Conservation (phyloP, 2,888 invertebrate species). For the Morpho helenor region DNA sequence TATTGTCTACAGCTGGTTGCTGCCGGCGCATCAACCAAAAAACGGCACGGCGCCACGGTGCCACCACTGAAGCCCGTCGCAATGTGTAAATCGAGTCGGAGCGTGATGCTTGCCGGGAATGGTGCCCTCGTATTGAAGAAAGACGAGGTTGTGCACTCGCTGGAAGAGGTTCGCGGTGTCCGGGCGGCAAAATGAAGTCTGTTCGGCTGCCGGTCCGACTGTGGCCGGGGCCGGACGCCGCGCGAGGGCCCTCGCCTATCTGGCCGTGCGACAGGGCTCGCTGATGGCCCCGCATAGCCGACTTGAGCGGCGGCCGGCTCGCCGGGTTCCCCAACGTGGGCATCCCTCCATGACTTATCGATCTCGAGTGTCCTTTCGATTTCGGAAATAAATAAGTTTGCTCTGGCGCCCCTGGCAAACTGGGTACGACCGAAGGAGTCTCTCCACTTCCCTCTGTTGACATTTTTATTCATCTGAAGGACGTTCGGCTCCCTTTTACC, state of each 20-base stretch:
- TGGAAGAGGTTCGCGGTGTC: constrained; percentile 84
- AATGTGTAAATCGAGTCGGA: constrained; percentile 95
- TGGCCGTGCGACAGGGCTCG: constrained; percentile 93
- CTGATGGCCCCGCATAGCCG: constrained; percentile 86
- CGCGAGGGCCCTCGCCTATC: constrained; percentile 81
- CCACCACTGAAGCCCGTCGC: constrained; percentile 84
- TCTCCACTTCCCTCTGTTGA: constrained; percentile 83
- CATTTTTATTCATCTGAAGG: constrained; percentile 83
- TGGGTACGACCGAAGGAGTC: constrained; percentile 70
- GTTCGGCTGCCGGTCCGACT: constrained; percentile 91
- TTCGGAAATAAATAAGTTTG: constrained; percentile 76
- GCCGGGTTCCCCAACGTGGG: constrained; percentile 66
- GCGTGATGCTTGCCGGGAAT: constrained; percentile 92
- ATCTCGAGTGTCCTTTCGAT: constrained; percentile 85
- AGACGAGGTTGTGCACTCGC: constrained; percentile 68
- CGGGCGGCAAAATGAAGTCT: constrained; percentile 92
- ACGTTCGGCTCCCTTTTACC: constrained; percentile 51
- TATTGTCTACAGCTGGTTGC: constrained; percentile 83
- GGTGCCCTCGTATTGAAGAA: constrained; percentile 76
- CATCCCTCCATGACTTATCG: constrained; percentile 91
- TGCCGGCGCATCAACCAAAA: constrained; percentile 80
- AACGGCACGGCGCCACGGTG: constrained; percentile 84
- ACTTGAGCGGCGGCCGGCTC: constrained; percentile 85
- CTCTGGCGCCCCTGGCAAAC: constrained; percentile 73
- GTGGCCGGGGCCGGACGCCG: constrained; percentile 80